Conservation (phyloP, 2,113 vertebrate species). For the Gnathonemus longibarbis region DNA sequence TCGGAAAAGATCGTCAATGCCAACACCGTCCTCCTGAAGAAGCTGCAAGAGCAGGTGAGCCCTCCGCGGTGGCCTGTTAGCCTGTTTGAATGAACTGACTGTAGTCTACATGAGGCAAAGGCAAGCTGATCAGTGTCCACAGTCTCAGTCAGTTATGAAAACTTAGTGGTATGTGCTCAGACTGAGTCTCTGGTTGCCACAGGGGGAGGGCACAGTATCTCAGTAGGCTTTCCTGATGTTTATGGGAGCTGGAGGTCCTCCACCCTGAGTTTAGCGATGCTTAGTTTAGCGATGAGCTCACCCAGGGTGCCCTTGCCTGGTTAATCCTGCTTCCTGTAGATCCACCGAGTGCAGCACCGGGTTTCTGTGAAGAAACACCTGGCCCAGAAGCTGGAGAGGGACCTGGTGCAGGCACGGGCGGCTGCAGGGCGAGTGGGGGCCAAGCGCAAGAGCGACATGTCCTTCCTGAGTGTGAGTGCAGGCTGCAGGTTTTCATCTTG, state of each 20-base stretch:
- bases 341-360: conserved; percentile 82
- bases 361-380: conserved; percentile 78
- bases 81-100: neutral
- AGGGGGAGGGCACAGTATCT: neutral
- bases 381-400: conserved; percentile 69
- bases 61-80: neutral
- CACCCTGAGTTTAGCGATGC: neutral
- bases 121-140: neutral
- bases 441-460: conserved; percentile 66
- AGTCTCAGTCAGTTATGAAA: neutral
- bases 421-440: conserved; percentile 64
- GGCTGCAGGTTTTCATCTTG: neutral
- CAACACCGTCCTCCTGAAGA: conserved; percentile 80
- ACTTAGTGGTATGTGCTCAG: neutral
- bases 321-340: conserved; percentile 53
- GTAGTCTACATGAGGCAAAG: neutral
- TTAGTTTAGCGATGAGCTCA: neutral
- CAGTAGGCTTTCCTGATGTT: neutral
- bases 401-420: conserved; percentile 74
- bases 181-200: neutral
- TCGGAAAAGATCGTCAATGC: conserved; percentile 80
- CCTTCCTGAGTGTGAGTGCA: conserved; percentile 62
- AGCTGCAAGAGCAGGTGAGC: conserved; percentile 86
- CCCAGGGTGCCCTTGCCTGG: neutral
- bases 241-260: neutral